Evolutionary conservation across 2,888 invertebrate genomes (phyloP).

Genomic region (Rhagium mordax): DNA sequence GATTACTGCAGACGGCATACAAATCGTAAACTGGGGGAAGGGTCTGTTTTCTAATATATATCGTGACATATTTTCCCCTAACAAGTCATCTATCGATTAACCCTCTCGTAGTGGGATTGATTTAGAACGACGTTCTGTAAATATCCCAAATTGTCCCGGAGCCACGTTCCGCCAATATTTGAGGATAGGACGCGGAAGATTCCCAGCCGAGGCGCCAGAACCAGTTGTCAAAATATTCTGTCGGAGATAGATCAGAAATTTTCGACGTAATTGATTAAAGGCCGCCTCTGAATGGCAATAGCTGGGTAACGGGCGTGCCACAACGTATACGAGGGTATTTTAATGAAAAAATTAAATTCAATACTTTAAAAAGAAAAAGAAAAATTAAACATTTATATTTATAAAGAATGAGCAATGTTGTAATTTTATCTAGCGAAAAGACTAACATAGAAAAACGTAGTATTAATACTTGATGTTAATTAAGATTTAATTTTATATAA

Average conservation of each 20-base stretch:
- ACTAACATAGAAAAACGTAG: too few species aligned
- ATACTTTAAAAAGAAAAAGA: too few species aligned
- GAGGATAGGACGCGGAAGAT: neutral
- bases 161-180: conserved; percentile 29
- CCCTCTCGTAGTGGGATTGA: neutral
- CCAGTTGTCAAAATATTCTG: neutral
- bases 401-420: too few species aligned
- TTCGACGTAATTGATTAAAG: neutral
- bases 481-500: too few species aligned
- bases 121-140: conserved; percentile 21
- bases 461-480: too few species aligned
- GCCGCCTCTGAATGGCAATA: neutral
- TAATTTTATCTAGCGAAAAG: too few species aligned
- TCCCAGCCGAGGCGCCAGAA: neutral
- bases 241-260: neutral
- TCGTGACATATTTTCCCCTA: neutral
- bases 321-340: too few species aligned
- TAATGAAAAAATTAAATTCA: too few species aligned
- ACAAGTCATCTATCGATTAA: conserved; percentile 20
- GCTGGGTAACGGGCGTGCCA: neutral
- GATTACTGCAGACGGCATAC: neutral
- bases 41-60: neutral
- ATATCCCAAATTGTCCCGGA: conserved; percentile 19
- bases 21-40: neutral
- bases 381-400: too few species aligned